Conservation (phyloP, 2,113 vertebrate species). For the Barnardius zonarius region DNA sequence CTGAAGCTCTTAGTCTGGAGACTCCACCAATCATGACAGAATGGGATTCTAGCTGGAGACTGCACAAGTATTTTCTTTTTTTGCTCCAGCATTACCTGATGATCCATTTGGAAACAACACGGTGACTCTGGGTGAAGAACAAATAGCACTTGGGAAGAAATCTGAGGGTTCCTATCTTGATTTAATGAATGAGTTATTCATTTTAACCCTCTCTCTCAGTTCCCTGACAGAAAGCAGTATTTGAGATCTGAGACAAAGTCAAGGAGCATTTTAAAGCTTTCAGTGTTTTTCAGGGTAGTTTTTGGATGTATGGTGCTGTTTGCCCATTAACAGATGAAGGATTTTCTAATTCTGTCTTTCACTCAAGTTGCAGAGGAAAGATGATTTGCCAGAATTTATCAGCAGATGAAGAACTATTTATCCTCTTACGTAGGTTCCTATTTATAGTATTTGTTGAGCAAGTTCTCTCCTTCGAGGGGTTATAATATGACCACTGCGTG, state of each 20-base stretch:
- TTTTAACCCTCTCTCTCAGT: neutral
- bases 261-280: neutral
- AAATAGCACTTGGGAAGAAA: neutral
- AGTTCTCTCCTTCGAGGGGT: neutral
- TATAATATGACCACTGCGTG: neutral
- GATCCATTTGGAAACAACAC: neutral
- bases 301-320: neutral
- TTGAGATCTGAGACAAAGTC: neutral
- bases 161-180: neutral
- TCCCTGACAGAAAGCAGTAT: neutral
- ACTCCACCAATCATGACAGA: neutral
- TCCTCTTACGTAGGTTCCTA: neutral
- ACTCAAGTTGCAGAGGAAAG: neutral
- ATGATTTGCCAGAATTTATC: slow-evolving; percentile 23
- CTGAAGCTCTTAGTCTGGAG: neutral
- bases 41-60: neutral
- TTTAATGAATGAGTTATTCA: neutral
- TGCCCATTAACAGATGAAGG: slow-evolving; percentile 19
- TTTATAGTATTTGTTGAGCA: slow-evolving; percentile 8
- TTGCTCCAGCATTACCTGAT: neutral
- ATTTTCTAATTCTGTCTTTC: slow-evolving; percentile 12
- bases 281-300: neutral
- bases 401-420: slow-evolving; percentile 21
- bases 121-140: neutral
- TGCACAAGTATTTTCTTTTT: neutral